Conservation (phyloP, 2,888 invertebrate genomes). For the Thymelicus sylvestris region DNA sequence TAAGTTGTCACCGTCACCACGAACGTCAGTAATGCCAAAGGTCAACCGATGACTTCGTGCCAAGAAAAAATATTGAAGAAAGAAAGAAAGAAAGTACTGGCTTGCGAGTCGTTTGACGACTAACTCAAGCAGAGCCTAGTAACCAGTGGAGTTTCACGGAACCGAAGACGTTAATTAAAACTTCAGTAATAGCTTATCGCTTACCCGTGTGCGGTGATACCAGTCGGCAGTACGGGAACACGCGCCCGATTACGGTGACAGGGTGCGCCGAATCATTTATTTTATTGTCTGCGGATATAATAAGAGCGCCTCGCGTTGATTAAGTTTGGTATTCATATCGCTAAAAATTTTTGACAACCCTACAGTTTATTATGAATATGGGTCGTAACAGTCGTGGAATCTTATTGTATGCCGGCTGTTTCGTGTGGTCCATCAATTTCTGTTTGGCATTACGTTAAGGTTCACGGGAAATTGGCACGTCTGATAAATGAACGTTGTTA, state of each 20-base stretch:
- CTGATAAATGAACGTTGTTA: neutral
- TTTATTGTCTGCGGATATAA: constrained; percentile 44
- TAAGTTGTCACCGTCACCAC: no score
- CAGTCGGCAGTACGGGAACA: constrained; percentile 9
- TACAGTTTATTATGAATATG: constrained; percentile 18
- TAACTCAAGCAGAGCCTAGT: no score
- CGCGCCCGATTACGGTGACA: constrained; percentile 36
- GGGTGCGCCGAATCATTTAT: constrained; percentile 40
- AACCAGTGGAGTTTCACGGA: no score
- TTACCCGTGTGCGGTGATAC: neutral
- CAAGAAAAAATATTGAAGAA: no score
- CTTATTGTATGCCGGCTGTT: constrained; percentile 1
- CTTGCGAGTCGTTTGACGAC: no score
- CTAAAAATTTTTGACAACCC: constrained; percentile 34
- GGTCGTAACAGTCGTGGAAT: neutral
- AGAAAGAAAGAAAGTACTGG: no score
- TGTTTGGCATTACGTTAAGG: neutral
- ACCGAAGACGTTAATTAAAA: neutral
- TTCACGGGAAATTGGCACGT: neutral
- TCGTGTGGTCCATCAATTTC: constrained; percentile 11
- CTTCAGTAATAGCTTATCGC: neutral
- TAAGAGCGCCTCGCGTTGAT: constrained; percentile 42
- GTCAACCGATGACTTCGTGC: no score
- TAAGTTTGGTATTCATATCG: constrained; percentile 44
- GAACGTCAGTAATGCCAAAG: no score